Evolutionary conservation across 2,797 vertebrate species (phyloP).

Genomic region (Echiichthys vipera): DNA sequence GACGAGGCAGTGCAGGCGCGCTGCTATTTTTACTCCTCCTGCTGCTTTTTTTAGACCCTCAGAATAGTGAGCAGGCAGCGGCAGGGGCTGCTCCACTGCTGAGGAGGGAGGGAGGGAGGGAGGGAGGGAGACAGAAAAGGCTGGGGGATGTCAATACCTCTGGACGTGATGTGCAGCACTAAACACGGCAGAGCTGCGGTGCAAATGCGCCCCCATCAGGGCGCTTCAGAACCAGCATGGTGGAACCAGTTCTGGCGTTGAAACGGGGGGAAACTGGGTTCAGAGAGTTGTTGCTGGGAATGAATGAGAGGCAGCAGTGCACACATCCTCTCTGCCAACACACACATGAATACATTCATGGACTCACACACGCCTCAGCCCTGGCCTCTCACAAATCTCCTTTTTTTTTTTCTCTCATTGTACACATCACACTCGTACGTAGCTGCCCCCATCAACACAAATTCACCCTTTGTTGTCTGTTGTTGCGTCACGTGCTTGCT

Average conservation of each 20-base stretch:
- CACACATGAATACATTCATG: slow-evolving; percentile 15
- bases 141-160: slow-evolving; percentile 86
- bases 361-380: background rate
- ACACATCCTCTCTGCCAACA: background rate
- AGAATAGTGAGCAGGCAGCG: slow-evolving; percentile 91
- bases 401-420: background rate
- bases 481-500: slow-evolving; percentile 44
- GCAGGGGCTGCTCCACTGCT: slow-evolving; percentile 77
- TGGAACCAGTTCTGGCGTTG: slow-evolving; percentile 20
- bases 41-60: slow-evolving; percentile 97
- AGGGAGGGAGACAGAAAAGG: slow-evolving; percentile 62
- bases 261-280: slow-evolving; percentile 19
- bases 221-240: slow-evolving; percentile 17
- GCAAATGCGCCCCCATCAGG: slow-evolving; percentile 70
- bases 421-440: background rate
- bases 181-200: slow-evolving; percentile 47
- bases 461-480: slow-evolving; percentile 32
- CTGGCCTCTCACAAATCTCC: background rate
- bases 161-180: slow-evolving; percentile 82
- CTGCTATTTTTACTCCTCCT: slow-evolving; percentile 96
- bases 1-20: slow-evolving; percentile 90
- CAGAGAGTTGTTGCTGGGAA: slow-evolving; percentile 8
- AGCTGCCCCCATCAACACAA: slow-evolving; percentile 36
- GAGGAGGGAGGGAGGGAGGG: slow-evolving; percentile 41
- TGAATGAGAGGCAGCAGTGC: slow-evolving; percentile 37